Evolutionary conservation across 2,113 vertebrate species (phyloP).

Genomic region (Seriola dumerili): DNA sequence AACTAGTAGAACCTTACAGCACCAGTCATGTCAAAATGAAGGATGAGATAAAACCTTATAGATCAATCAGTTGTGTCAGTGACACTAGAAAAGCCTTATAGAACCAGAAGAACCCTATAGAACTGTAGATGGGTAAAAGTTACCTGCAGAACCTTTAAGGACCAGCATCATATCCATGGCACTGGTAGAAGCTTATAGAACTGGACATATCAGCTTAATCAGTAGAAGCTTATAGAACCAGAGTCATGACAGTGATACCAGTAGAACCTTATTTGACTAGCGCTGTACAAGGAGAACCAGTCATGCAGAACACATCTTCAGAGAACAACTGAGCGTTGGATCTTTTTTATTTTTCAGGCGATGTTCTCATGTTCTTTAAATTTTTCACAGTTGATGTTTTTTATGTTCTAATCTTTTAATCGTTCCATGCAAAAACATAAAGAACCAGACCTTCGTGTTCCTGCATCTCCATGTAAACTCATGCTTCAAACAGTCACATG

Average conservation of each 20-base stretch:
- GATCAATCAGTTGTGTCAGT: too few species aligned
- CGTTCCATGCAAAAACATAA: slow-evolving; percentile 65
- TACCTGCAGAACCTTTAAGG: too few species aligned
- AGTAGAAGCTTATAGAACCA: not conserved
- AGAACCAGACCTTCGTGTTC: slow-evolving; percentile 36
- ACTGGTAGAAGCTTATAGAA: not conserved
- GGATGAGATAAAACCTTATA: too few species aligned
- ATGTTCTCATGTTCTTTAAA: slow-evolving; percentile 44
- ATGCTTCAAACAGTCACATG: slow-evolving; percentile 34
- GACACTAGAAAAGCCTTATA: too few species aligned
- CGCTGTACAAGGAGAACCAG: not conserved
- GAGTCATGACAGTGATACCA: not conserved
- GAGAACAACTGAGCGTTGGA: slow-evolving; percentile 18
- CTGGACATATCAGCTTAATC: not conserved
- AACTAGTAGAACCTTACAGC: too few species aligned
- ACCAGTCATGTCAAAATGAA: too few species aligned
- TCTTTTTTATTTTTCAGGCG: slow-evolving; percentile 41
- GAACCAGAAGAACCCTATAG: not conserved
- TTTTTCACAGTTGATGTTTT: slow-evolving; percentile 41
- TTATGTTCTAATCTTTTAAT: slow-evolving; percentile 38
- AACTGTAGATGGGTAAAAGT: not conserved
- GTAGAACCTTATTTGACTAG: not conserved
- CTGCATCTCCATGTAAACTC: slow-evolving; percentile 45
- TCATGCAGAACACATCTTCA: not conserved
- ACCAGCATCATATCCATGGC: too few species aligned